Percentiles rank a stretch among this genome's conserved stretches.
These are phyloP conservation scores for Cheilosia vernalis DNA, from an alignment of 2,888 invertebrate genomes.

Conservation along the genomic window DNA sequence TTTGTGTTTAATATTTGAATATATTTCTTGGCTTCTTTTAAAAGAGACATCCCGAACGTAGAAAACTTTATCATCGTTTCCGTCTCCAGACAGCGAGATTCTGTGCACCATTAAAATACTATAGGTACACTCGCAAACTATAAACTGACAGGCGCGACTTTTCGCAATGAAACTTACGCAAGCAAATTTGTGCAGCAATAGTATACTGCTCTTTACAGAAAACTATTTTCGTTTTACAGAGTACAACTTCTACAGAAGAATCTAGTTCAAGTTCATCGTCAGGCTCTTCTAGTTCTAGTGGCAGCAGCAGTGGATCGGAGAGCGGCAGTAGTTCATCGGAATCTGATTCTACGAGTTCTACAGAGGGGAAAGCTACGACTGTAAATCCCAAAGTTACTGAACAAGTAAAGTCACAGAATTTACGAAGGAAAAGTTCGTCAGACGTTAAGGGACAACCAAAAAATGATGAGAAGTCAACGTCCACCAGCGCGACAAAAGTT, in stretches of 20 bases:
- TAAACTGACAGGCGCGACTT: conserved; percentile 59
- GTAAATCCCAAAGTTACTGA: conserved; percentile 78
- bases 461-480: conserved; percentile 76
- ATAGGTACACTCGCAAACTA: conserved; percentile 3
- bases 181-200: conserved; percentile 60
- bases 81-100: conserved; percentile 15
- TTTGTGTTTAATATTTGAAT: conserved; percentile 55
- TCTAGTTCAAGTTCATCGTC: conserved; percentile 88
- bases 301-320: conserved; percentile 88
- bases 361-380: conserved; percentile 80
- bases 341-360: conserved; percentile 87
- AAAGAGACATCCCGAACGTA: conserved; percentile 41
- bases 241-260: conserved; percentile 85
- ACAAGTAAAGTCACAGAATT: conserved; percentile 79
- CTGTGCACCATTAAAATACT: conserved; percentile 32
- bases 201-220: conserved; percentile 50
- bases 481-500: conserved; percentile 76
- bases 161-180: conserved; percentile 65
- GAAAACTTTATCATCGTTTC: conserved; percentile 55
- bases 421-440: conserved; percentile 76
- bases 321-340: conserved; percentile 86
- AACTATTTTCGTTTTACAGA: conserved; percentile 75
- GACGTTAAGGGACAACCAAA: conserved; percentile 76
- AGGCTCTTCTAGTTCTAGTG: conserved; percentile 87
- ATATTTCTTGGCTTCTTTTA: conserved; percentile 64